Evolutionary conservation across 1,140 invertebrate species (phyloP), one percentile per base, ranked within the genome.

Genomic region (Nasonia vitripennis): DNA sequence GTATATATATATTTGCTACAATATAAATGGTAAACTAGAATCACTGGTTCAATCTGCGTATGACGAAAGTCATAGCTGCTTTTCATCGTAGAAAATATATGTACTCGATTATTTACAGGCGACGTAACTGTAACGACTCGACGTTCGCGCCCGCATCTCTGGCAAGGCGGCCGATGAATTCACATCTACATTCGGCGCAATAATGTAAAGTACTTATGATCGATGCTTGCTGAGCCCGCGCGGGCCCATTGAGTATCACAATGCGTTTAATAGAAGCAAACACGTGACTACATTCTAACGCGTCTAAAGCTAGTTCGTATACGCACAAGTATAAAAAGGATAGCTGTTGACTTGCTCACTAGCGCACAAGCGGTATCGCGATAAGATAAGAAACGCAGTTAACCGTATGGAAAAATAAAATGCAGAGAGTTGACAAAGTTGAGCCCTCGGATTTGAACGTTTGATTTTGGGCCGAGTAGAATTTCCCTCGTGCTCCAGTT

Each of bases 221-320:
- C n/a, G 14, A 78, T 80, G 37, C 20, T 34, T 67, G 48, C 23
- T 55, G 17, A 51, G 41, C 68, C 27, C n/a, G 31, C 20, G 23
- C 41, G 41, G 73, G 68, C 51, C n/a, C 31, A 62, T 62, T 82
- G 27, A 67, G 41, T 82, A 82, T 82, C 81, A 75, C 70, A 82
- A 75, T 82, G 71, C 45, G 62, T 82, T 82, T 75, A 82, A 20
- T 62, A 74, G 75, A 37, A 81, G 67, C 80, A 9, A 17, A 17
- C 23, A 51, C 51, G n/a, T 17, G 5, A 73, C 34, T 23, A 71
- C 68, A 20, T 51, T n/a, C 31, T 79, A 80, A 45, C 78, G 10
- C 62, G 34, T 80, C 62, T 45, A 11, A 41, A 41, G 68, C 68
- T 55, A 51, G 2, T 31, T 62, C 78, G 48, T 62, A 34, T 27